A percentile compares a stretch with the other conserved stretches of the same genome.
These are phyloP conservation scores for Noctua janthe DNA, from an alignment of 2,888 invertebrate genomes.

Conservation along the genomic window DNA sequence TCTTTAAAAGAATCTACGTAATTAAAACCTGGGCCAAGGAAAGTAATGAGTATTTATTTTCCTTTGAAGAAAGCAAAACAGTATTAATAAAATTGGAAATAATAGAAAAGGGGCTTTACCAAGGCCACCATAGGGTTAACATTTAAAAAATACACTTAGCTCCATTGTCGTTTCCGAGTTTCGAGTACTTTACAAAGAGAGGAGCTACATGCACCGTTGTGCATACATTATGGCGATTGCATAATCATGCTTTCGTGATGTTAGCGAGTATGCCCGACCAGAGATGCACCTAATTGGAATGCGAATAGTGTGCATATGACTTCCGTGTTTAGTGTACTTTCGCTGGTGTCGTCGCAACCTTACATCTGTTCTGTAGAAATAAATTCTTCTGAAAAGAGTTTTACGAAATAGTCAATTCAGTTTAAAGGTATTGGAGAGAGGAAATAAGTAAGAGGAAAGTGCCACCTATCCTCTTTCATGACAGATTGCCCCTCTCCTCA, in stretches of 20 bases:
- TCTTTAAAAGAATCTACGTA: neutral
- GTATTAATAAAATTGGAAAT: neutral
- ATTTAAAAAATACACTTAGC: too few relatives aligned
- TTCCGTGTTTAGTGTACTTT: conserved; percentile 43
- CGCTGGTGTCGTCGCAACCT: conserved; percentile 1
- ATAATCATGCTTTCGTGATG: conserved; percentile 1
- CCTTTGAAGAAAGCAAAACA: neutral
- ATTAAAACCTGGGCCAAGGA: neutral
- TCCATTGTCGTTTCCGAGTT: neutral
- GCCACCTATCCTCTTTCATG: neutral
- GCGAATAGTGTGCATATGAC: conserved; percentile 25
- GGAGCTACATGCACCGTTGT: conserved; percentile 10
- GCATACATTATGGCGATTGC: conserved; percentile 14
- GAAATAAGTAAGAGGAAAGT: too few relatives aligned
- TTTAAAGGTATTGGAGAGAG: neutral
- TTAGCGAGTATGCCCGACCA: neutral
- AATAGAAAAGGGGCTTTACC: neutral
- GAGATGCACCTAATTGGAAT: conserved; percentile 36
- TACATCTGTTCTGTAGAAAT: neutral
- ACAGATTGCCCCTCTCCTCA: neutral
- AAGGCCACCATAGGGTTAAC: neutral
- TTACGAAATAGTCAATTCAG: neutral
- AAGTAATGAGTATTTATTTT: neutral
- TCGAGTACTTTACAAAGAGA: neutral
- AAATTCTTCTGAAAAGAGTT: neutral